phyloP scores from a whole-genome alignment of 2,888 invertebrate genomes.

The Drosophila affinis region DNA sequence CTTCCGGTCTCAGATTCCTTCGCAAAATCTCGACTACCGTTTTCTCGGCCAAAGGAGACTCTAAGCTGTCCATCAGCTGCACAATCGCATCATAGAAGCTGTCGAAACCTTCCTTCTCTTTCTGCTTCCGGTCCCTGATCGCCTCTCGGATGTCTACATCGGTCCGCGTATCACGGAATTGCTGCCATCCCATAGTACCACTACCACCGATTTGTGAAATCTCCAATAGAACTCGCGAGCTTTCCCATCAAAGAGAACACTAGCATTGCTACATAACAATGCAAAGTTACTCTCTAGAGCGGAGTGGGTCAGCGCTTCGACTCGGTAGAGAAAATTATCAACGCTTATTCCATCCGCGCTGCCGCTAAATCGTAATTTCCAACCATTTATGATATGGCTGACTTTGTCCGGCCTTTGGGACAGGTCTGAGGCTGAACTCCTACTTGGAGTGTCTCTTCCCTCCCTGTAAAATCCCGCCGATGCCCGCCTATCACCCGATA shows the following conservation, averaged over 20 bases:
- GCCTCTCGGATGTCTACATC: too few relatives aligned
- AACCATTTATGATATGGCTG: conserved; percentile 3
- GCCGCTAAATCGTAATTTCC: neutral
- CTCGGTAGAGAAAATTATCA: neutral
- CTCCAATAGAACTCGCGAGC: neutral
- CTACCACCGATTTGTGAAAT: neutral
- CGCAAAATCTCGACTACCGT: neutral
- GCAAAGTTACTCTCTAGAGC: neutral
- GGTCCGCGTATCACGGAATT: neutral
- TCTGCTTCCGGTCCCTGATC: too few relatives aligned
- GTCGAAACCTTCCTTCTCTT: neutral
- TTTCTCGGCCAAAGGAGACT: neutral
- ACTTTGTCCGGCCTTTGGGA: conserved; percentile 3
- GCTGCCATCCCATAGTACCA: neutral
- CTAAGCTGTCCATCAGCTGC: neutral
- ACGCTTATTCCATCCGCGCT: neutral
- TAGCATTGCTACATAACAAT: neutral
- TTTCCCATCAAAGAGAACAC: neutral
- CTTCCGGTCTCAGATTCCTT: too few relatives aligned
- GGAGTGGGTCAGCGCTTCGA: neutral
- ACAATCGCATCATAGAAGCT: too few relatives aligned
- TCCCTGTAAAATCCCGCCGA: too few relatives aligned
- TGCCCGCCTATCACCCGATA: too few relatives aligned
- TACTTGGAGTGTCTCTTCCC: too few relatives aligned
- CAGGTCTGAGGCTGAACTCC: neutral